These are phyloP conservation scores for Fundulus diaphanus DNA, from an alignment of 2,797 vertebrate genomes.

Conservation along the genomic window DNA sequence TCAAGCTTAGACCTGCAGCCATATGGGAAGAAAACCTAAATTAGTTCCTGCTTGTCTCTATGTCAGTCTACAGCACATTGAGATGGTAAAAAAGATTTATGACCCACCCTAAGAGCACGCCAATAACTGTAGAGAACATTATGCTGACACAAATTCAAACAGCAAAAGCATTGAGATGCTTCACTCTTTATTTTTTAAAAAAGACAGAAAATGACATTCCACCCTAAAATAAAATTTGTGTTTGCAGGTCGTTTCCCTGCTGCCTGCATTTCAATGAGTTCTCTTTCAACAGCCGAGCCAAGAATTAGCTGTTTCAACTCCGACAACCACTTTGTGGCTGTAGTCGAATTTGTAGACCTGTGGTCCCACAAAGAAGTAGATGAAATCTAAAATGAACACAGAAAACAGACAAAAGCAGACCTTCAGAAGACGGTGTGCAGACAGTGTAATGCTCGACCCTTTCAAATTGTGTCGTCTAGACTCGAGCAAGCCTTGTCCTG, in stretches of 20 bases:
- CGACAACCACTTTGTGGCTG: conserved; percentile 66
- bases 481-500: conserved; percentile 13
- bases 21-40: conserved; percentile 18
- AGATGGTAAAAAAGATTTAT: conserved; percentile 1
- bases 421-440: conserved; percentile 11
- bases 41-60: conserved; percentile 7
- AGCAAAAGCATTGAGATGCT: background rate
- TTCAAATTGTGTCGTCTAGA: background rate
- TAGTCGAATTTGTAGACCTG: conserved; percentile 77
- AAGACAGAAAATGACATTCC: background rate
- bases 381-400: conserved; percentile 70
- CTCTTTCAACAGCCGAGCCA: conserved; percentile 80
- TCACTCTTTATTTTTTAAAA: background rate
- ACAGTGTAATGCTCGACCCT: background rate
- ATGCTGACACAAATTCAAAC: background rate
- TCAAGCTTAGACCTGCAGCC: conserved; percentile 39
- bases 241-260: conserved; percentile 25
- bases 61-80: conserved; percentile 7
- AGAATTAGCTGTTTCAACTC: conserved; percentile 74
- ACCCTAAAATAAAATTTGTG: conserved; percentile 1
- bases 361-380: conserved; percentile 81
- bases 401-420: background rate
- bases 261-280: conserved; percentile 1
- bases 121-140: background rate
- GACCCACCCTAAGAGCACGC: conserved; percentile 1